phyloP scores from a whole-genome alignment of 2,888 invertebrate species.

The Ditylenchus weischeri region DNA sequence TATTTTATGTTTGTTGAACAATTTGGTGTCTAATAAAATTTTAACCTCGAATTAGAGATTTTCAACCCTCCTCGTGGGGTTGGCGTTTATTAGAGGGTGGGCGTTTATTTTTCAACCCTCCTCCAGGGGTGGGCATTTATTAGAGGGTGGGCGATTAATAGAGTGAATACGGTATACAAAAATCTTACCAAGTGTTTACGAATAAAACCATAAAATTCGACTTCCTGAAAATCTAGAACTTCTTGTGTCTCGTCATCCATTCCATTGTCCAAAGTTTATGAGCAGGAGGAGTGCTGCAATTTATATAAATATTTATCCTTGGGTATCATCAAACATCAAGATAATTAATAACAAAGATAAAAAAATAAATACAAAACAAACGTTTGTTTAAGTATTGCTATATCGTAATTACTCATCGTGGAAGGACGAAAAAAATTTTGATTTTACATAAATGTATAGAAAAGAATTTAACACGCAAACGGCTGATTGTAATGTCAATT shows the following conservation, averaged over 20 bases:
- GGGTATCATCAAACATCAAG: neutral
- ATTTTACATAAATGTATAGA: neutral
- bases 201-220: constrained; percentile 53
- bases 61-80: too few species aligned
- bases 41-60: too few species aligned
- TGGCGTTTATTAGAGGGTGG: too few species aligned
- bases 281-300: constrained; percentile 1
- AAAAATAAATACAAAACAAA: constrained; percentile 4
- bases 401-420: too few species aligned
- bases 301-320: neutral
- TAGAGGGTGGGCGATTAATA: too few species aligned
- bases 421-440: neutral
- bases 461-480: too few species aligned
- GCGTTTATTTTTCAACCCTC: too few species aligned
- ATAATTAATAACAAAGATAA: constrained; percentile 5
- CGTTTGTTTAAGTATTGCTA: neutral
- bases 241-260: constrained; percentile 11
- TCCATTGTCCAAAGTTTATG: constrained; percentile 12
- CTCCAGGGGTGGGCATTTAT: too few species aligned
- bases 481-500: too few species aligned
- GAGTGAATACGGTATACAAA: too few species aligned
- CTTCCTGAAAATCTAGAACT: constrained; percentile 34
- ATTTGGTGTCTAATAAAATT: too few species aligned
- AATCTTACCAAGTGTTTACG: constrained; percentile 49
- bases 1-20: too few species aligned